Evolutionary conservation across 2,797 vertebrate genomes (phyloP).

Genomic region (Pseudotriccus pelzelni): DNA sequence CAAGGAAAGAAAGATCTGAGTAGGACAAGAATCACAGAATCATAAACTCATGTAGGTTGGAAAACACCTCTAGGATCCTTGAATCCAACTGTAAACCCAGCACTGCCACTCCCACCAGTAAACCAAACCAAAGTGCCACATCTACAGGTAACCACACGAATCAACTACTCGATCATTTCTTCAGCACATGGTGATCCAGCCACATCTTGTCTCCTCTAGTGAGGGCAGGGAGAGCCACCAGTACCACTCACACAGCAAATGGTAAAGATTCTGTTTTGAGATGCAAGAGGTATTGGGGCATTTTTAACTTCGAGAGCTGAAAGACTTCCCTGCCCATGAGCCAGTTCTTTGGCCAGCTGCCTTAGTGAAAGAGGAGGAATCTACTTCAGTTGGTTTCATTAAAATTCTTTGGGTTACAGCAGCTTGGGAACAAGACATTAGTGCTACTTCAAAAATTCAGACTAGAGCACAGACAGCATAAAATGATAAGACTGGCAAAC

Average conservation of each 20-base stretch:
- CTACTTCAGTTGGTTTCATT: constrained; percentile 19
- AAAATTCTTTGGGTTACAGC: constrained; percentile 21
- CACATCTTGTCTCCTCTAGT: rapidly evolving
- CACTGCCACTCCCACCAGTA: background rate
- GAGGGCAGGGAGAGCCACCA: background rate
- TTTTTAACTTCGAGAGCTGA: background rate
- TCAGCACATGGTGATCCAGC: background rate
- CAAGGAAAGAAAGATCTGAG: background rate
- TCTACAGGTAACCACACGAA: rapidly evolving
- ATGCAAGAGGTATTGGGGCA: background rate
- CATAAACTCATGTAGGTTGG: background rate
- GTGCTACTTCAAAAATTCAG: constrained; percentile 33
- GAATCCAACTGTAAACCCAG: background rate
- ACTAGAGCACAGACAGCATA: background rate
- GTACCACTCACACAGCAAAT: background rate
- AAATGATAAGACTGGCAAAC: background rate
- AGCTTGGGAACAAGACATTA: constrained; percentile 10
- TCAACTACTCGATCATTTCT: background rate
- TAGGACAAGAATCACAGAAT: background rate
- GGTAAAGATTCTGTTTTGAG: background rate
- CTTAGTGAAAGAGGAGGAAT: background rate
- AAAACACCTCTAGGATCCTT: background rate
- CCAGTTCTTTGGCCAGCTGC: background rate
- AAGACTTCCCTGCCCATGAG: background rate
- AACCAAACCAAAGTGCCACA: too few relatives aligned